Evolutionary conservation across 2,797 vertebrate genomes (phyloP), one percentile per base, ranked within the genome.

Genomic region (Myotis myotis): DNA sequence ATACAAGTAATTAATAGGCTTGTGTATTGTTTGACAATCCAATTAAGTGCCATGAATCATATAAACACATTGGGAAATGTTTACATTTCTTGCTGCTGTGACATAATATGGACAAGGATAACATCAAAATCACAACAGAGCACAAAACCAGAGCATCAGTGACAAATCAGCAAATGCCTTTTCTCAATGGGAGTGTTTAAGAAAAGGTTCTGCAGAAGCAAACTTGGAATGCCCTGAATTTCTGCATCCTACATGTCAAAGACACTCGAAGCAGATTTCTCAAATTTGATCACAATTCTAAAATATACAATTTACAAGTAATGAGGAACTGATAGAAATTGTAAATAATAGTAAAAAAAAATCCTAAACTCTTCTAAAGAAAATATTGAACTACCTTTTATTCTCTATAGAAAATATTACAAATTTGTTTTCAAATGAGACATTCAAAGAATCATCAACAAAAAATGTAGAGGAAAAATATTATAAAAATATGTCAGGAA

Each of bases 21-120:
- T 95, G 81, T 87, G 38, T 57, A 57, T 51, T 91, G 25, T 74
- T 89, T 91, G 16, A 64, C 74, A 89, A 91, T 81, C 53, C n/a
- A 93, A 36, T 91, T 49, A 87, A 76, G n/a, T 72, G 17, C 60
- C 88, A 36, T 87, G 33, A 95, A 89, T 87, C 62, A 81, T 41
- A 76, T 25, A 72, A 79, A 41, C 71, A 33, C 36, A 2, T 47
- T 72, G 22, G 76, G 17, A 93, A 91, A 70, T 49, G 55, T 71
- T 92, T 95, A 83, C 71, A 49, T 91, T 81, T 94, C 28, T 94
- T 64, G 7, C 22, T 5, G 13, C 28, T 82, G 30, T 38, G 28
- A 62, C 22, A 16, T 66, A 95, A 87, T 66, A 53, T 36, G 22
- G 19, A 55, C 8, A 70, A 60, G 28, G 7, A 76, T 47, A 80